Evolutionary conservation across 2,113 vertebrate species (phyloP).

Genomic region (Lamprologus ornatipinnis): DNA sequence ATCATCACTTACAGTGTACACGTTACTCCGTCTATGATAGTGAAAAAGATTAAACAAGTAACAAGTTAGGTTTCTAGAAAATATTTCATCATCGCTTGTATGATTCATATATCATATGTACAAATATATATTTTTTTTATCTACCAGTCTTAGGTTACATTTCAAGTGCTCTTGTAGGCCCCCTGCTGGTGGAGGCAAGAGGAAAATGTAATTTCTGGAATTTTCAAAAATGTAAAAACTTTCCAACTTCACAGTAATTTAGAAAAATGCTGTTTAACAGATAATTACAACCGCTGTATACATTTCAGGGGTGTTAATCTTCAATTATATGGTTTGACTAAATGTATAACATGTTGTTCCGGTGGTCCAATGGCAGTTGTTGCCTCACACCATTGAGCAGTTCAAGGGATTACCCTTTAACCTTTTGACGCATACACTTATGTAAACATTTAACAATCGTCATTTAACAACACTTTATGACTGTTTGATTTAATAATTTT

Average conservation of each 20-base stretch:
- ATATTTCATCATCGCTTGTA: neutral
- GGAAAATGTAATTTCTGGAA: neutral
- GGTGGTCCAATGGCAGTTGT: neutral
- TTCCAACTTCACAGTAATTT: neutral
- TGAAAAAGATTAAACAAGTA: neutral
- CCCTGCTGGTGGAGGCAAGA: neutral
- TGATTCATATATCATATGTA: neutral
- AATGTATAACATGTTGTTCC: neutral
- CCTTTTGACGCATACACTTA: neutral
- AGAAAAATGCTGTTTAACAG: neutral
- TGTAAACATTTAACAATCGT: neutral
- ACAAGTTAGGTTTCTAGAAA: neutral
- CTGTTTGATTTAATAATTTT: neutral
- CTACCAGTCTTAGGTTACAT: neutral
- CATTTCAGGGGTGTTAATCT: neutral
- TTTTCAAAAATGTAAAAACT: neutral
- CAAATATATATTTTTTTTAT: neutral
- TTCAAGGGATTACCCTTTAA: neutral
- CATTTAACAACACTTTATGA: neutral
- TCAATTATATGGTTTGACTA: neutral
- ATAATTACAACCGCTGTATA: neutral
- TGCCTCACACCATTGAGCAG: neutral
- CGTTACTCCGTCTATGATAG: neutral
- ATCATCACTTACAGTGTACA: neutral
- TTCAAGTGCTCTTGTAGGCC: neutral